Base-by-base conservation (phyloP, 2,888 invertebrate genomes). In the Venusia cambrica region DNA sequence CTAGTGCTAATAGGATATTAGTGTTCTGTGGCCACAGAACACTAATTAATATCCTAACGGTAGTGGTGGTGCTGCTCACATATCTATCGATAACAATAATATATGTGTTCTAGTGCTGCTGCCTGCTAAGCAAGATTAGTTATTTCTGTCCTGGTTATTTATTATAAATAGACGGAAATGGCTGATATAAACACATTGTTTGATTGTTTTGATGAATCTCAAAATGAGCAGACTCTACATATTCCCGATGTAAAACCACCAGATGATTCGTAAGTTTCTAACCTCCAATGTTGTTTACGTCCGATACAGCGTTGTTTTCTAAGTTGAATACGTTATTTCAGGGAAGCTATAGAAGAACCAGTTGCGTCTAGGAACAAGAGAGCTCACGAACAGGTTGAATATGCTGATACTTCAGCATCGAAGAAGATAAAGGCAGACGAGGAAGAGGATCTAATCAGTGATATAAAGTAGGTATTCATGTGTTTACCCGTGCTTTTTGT, bases 151-250 rank as follows among this genome's bases (percentile, higher is more conserved):
- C n/a, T n/a, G n/a, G n/a, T n/a, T n/a, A n/a, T n/a, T n/a, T n/a
- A n/a, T n/a, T n/a, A n/a, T n/a, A n/a, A n/a, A n/a, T n/a, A n/a
- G 9, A 9, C n/a, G 5, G 53, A 35, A 38, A 84, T 85, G 84
- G 69, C 70, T 38, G 73, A 79, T 47, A 42, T 83, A 9, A 62
- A 71, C 42, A 69, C 50, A 58, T 59, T 87, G 54, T 87, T 87
- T 54, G 79, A 80, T 61, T 85, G 85, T 59, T 85, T 87, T 50
- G 81, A 81, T 15, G 76, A 83, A 2, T 39, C 59, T 3, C 47
- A 63, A 11, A 73, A 62, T 48, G 69, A 68, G 47, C 48, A 65
- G 12, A 47, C 72, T 13, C 51, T 71, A 16, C 72, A 75, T 43
- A 61, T 72, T 29, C 74, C 77, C 14, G 71, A 68, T 20, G 40